Conservation (phyloP, 2,888 invertebrate species). For the Cyrtodaria siliqua region DNA sequence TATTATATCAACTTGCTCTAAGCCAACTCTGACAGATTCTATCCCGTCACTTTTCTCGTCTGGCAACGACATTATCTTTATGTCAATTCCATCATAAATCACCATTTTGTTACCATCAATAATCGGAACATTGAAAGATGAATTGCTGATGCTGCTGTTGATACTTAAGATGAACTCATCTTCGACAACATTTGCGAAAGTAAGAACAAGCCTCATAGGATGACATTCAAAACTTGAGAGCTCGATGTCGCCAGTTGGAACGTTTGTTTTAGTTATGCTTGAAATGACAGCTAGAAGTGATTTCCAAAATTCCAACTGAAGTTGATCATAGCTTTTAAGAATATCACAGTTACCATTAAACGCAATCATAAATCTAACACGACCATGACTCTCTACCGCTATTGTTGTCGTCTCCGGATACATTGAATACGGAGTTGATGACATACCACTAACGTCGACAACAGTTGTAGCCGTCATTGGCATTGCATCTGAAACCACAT, state of each 20-base stretch:
- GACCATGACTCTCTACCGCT: no score
- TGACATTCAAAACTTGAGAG: conserved; percentile 57
- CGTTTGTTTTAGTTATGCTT: conserved; percentile 18
- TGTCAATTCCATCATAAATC: conserved; percentile 32
- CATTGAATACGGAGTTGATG: no score
- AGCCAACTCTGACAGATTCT: not conserved
- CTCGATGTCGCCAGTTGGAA: conserved; percentile 37
- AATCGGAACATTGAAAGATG: conserved; percentile 48
- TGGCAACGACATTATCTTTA: not conserved
- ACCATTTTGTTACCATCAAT: conserved; percentile 48
- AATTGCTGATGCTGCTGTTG: conserved; percentile 7
- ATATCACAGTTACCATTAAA: conserved; percentile 53
- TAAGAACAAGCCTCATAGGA: conserved; percentile 47
- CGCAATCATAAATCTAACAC: conserved; percentile 16
- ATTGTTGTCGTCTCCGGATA: no score
- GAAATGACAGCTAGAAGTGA: conserved; percentile 52
- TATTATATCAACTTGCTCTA: conserved; percentile 72
- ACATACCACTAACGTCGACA: no score
- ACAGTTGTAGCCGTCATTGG: no score
- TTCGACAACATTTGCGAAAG: conserved; percentile 9
- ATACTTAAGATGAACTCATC: conserved; percentile 2
- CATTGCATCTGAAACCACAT: no score
- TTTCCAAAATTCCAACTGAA: conserved; percentile 61
- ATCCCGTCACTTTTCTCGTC: not conserved
- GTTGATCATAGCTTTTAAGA: conserved; percentile 22